Conservation (phyloP, 1,140 invertebrate genomes). For the Bombus affinis region DNA sequence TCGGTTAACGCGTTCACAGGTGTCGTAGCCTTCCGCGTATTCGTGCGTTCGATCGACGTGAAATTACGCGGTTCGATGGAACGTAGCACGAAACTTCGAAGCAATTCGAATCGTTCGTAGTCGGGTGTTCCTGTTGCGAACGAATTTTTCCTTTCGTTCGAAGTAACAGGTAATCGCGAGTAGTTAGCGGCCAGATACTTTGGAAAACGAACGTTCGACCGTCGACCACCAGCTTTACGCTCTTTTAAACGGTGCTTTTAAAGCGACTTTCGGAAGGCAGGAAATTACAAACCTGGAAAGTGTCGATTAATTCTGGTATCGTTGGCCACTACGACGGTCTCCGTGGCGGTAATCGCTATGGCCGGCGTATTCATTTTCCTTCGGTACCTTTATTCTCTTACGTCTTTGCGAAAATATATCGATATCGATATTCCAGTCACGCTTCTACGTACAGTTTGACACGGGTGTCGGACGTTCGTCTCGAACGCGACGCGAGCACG, state of each 20-base stretch:
- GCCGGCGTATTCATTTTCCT: not conserved
- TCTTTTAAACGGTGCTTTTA: not conserved
- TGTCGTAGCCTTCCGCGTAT: too few species aligned
- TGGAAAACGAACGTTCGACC: too few species aligned
- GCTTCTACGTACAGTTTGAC: not conserved
- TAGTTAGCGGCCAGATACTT: too few species aligned
- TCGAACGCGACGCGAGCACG: too few species aligned
- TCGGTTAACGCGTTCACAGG: too few species aligned
- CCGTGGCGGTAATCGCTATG: not conserved
- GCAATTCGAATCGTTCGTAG: too few species aligned
- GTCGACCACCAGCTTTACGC: not conserved
- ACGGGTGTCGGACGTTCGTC: not conserved
- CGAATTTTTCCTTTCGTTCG: not conserved
- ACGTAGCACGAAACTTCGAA: not conserved
- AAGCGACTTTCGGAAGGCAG: not conserved
- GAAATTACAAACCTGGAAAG: not conserved
- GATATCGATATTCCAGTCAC: too few species aligned
- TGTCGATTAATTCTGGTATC: not conserved
- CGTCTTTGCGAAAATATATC: not conserved
- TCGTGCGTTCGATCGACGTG: accelerated
- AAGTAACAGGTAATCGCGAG: not conserved
- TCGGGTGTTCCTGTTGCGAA: not conserved
- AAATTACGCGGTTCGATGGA: not conserved
- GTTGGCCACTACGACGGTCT: too few species aligned
- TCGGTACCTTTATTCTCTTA: not conserved